Conservation (phyloP, 2,888 invertebrate species). For the Eledona agricola region DNA sequence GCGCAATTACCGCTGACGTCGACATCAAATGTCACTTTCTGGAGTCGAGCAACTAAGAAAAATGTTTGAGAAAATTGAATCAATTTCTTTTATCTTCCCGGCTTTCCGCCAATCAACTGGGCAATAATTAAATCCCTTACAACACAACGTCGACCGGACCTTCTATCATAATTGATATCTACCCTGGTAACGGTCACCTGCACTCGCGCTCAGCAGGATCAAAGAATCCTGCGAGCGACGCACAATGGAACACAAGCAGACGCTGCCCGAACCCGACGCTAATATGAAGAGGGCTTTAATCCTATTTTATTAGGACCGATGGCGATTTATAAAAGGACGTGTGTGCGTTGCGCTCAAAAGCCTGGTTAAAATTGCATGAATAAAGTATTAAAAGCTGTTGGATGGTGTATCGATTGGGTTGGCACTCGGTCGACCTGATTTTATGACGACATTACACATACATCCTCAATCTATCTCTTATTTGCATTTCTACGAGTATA, state of each 20-base stretch:
- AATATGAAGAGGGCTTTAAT: slow-evolving; percentile 41
- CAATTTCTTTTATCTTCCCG: slow-evolving; percentile 42
- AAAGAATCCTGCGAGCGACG: slow-evolving; percentile 29
- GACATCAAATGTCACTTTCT: slow-evolving; percentile 33
- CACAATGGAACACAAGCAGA: slow-evolving; percentile 16
- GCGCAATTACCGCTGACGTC: slow-evolving; percentile 32
- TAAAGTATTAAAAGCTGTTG: slow-evolving; percentile 35
- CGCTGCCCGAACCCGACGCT: slow-evolving; percentile 19
- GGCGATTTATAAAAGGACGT: slow-evolving; percentile 43
- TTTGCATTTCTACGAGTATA: too few species aligned
- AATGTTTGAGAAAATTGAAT: slow-evolving; percentile 45
- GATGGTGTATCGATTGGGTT: slow-evolving; percentile 12
- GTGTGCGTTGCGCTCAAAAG: slow-evolving; percentile 39
- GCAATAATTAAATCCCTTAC: slow-evolving; percentile 46
- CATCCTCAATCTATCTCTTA: background rate
- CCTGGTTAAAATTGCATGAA: slow-evolving; percentile 43
- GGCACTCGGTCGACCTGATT: slow-evolving; percentile 10
- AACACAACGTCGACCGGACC: slow-evolving; percentile 39
- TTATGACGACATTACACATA: slow-evolving; percentile 2
- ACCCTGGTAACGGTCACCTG: slow-evolving; percentile 46
- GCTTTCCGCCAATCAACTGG: slow-evolving; percentile 46
- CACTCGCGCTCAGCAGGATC: slow-evolving; percentile 40
- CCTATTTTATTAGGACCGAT: slow-evolving; percentile 44
- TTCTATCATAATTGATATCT: slow-evolving; percentile 51
- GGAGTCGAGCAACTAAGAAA: slow-evolving; percentile 33